Evolutionary conservation across 64 coral and sea anemone genomes (phyloP).

Genomic region (Cladopsammia gracilis): DNA sequence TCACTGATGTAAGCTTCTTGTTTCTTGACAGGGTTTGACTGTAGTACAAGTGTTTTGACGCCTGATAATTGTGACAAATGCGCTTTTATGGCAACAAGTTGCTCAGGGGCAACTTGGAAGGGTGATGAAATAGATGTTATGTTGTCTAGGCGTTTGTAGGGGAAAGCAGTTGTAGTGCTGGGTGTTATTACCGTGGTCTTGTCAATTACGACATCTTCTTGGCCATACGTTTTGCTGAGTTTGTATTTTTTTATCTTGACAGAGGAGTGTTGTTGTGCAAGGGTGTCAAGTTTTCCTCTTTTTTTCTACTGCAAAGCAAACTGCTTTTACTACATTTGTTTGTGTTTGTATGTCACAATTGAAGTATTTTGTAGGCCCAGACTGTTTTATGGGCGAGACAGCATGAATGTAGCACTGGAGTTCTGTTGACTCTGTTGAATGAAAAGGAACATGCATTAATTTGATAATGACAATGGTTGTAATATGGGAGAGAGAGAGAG

Average conservation of each 20-base stretch:
- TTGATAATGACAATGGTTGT: no score
- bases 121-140: background rate
- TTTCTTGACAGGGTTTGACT: background rate
- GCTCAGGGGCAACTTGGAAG: background rate
- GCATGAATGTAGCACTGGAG: no score
- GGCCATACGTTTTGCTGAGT: conserved; percentile 37
- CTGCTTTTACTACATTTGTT: background rate
- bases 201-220: conserved; percentile 51
- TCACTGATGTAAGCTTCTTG: no score
- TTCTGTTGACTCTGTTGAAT: no score
- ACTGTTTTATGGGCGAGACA: no score
- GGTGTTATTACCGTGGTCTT: conserved; percentile 24
- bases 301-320: conserved; percentile 20
- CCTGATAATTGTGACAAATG: background rate
- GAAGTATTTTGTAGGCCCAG: no score
- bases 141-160: background rate
- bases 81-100: background rate
- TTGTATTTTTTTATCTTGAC: conserved; percentile 4
- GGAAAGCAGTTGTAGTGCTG: background rate
- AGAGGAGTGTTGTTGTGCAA: conserved; percentile 46
- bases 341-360: no score
- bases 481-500: no score
- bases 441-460: no score
- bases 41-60: background rate
- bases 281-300: conserved; percentile 28